Conservation (phyloP, 2,113 vertebrate genomes). For the Xenus cinereus region DNA sequence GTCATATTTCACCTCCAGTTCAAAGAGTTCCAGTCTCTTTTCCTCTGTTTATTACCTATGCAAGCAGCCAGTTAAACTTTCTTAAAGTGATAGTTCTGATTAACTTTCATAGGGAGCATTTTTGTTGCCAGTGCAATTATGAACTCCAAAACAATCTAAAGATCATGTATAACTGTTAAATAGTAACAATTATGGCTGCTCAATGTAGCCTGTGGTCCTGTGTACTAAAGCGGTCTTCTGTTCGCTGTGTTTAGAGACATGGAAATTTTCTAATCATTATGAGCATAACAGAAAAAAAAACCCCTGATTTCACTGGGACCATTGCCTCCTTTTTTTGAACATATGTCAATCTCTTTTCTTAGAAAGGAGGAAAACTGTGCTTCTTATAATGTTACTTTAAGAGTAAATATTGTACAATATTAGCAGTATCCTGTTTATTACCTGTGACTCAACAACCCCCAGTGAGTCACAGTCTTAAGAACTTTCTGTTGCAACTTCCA, state of each 20-base stretch:
- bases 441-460: background rate
- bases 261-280: background rate
- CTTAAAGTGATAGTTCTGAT: background rate
- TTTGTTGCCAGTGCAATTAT: background rate
- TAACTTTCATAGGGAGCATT: background rate
- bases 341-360: background rate
- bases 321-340: background rate
- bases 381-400: background rate
- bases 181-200: background rate
- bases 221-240: background rate
- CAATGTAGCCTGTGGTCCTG: background rate
- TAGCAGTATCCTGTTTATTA: constrained; percentile 20
- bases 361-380: background rate
- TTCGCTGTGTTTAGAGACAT: background rate
- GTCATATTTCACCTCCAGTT: background rate
- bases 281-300: background rate
- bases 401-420: background rate
- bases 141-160: background rate
- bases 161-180: background rate
- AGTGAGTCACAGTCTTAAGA: background rate
- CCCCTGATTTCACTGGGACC: accelerated
- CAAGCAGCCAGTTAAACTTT: background rate
- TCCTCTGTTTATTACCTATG: background rate
- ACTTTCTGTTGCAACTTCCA: constrained; percentile 20
- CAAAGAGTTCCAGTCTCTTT: background rate